Conservation (phyloP, 2,113 vertebrate species). For the Neolamprologus fasciatus region DNA sequence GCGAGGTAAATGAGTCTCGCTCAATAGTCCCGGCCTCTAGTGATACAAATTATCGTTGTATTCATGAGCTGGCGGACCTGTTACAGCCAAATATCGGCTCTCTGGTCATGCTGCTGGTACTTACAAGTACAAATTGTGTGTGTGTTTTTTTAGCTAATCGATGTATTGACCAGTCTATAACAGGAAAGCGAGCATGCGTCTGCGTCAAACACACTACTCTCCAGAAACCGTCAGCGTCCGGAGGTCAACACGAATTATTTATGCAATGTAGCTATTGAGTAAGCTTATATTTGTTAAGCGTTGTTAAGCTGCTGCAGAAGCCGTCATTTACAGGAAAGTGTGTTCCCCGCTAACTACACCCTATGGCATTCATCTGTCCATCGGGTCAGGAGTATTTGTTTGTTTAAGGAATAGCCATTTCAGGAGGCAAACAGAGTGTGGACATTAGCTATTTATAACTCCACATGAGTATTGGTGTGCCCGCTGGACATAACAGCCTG, state of each 20-base stretch:
- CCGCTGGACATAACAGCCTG: constrained; percentile 20
- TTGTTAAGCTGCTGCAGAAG: constrained; percentile 33
- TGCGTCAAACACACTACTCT: neutral
- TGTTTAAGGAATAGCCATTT: constrained; percentile 61
- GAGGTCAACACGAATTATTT: constrained; percentile 44
- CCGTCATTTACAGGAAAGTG: constrained; percentile 17
- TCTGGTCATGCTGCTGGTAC: constrained; percentile 10
- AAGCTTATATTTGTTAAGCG: constrained; percentile 30
- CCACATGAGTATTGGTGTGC: constrained; percentile 7
- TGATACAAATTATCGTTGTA: constrained; percentile 52
- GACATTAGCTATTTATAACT: constrained; percentile 65
- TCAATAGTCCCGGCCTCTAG: constrained; percentile 38
- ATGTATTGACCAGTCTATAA: constrained; percentile 41
- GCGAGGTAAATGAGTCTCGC: constrained; percentile 37
- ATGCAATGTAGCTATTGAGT: neutral
- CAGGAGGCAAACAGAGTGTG: constrained; percentile 52
- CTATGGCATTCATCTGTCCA: constrained; percentile 28
- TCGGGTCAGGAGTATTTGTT: constrained; percentile 48
- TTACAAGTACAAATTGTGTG: constrained; percentile 29
- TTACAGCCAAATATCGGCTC: neutral
- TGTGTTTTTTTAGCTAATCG: constrained; percentile 22
- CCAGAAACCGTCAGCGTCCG: neutral
- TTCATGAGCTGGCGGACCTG: constrained; percentile 49
- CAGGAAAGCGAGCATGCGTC: neutral
- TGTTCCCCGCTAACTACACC: constrained; percentile 17